phyloP scores from a whole-genome alignment of 1,140 invertebrate species.

The Trinorchestia longiramus region DNA sequence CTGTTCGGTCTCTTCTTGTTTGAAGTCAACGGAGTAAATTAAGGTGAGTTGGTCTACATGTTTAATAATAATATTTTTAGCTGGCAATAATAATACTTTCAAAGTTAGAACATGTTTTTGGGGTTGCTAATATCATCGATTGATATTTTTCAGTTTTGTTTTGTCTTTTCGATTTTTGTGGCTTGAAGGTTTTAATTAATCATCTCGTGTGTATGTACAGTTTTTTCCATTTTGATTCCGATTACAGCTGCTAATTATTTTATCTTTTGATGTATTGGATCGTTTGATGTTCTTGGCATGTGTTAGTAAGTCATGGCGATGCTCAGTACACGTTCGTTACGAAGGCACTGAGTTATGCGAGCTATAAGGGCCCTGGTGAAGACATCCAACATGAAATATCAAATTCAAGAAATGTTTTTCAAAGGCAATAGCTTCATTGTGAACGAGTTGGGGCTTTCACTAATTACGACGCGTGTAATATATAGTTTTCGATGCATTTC shows the following conservation, averaged over 20 bases:
- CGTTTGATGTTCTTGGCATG: neutral
- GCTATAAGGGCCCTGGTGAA: too few species aligned
- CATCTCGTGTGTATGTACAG: neutral
- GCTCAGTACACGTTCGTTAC: too few species aligned
- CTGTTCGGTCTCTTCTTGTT: neutral
- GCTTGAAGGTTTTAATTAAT: neutral
- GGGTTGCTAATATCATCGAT: neutral
- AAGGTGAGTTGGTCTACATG: neutral
- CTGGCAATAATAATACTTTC: too few species aligned
- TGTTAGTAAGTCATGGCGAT: too few species aligned
- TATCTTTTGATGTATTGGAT: neutral
- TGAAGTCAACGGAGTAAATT: neutral
- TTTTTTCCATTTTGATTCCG: neutral
- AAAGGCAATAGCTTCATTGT: too few species aligned
- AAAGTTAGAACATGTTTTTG: neutral
- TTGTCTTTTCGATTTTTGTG: neutral
- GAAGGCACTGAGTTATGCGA: too few species aligned
- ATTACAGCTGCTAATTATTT: neutral
- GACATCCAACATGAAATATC: too few species aligned
- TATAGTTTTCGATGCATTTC: too few species aligned
- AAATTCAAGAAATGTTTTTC: too few species aligned
- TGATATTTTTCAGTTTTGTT: neutral
- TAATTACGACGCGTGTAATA: too few species aligned
- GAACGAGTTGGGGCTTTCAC: too few species aligned
- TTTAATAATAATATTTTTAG: neutral